A percentile compares a stretch with the other conserved stretches of the same genome.
Evolutionary conservation across 92 coral and sea anemone genomes (phyloP).

Genomic region (Galaxea fascicularis): DNA sequence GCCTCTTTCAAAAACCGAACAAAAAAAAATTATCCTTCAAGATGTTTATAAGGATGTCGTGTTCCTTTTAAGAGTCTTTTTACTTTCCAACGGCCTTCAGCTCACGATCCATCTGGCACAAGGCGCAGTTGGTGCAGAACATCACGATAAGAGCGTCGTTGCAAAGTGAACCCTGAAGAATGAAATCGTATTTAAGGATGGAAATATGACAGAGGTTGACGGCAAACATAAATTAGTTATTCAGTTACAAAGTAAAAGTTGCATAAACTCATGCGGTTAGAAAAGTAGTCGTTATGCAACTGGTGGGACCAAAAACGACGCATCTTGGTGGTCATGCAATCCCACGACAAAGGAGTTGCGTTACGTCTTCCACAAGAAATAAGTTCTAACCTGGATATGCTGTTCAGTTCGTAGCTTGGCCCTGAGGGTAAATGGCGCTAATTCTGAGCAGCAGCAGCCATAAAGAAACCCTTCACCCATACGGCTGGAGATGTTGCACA

Average conservation of each 20-base stretch:
- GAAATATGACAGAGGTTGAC: too few species aligned
- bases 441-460: constrained; percentile 80
- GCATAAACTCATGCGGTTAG: too few species aligned
- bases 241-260: too few species aligned
- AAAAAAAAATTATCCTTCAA: background rate
- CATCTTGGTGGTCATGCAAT: too few species aligned
- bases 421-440: constrained; percentile 83
- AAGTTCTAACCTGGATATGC: constrained; percentile 75
- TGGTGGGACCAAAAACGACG: too few species aligned
- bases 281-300: too few species aligned
- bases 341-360: background rate
- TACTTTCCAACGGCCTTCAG: constrained; percentile 44
- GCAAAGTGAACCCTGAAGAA: constrained; percentile 85
- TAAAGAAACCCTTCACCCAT: constrained; percentile 86
- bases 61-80: background rate
- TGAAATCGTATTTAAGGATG: background rate
- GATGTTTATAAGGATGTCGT: background rate
- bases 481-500: constrained; percentile 77
- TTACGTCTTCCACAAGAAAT: background rate
- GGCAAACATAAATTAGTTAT: too few species aligned
- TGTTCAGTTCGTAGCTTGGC: constrained; percentile 90
- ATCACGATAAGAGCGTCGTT: constrained; percentile 79
- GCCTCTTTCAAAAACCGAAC: background rate
- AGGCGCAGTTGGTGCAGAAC: constrained; percentile 64
- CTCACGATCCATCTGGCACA: constrained; percentile 93